Percentiles rank a stretch among this genome's conserved stretches.
Evolutionary conservation across 2,888 invertebrate species (phyloP).

Genomic region (Drosophila emarginata): DNA sequence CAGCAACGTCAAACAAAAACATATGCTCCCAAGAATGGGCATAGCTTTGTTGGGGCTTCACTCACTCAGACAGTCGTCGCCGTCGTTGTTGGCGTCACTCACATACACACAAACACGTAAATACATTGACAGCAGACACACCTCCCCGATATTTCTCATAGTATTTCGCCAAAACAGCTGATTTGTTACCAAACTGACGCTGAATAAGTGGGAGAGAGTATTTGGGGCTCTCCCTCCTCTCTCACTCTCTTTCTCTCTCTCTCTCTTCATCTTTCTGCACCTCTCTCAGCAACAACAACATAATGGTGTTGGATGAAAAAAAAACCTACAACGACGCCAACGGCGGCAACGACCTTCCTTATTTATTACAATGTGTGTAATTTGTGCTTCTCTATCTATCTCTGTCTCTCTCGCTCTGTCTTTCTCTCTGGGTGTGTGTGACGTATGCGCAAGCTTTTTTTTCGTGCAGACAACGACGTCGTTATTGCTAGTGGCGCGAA

Average conservation of each 20-base stretch:
- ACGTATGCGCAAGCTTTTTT: conserved; percentile 26
- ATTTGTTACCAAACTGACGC: conserved; percentile 68
- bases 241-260: neutral
- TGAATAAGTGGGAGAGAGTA: conserved; percentile 48
- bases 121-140: conserved; percentile 53
- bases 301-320: conserved; percentile 40
- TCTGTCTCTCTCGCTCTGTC: conserved; percentile 18
- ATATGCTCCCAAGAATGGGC: conserved; percentile 55
- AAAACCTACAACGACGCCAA: conserved; percentile 48
- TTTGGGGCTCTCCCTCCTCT: neutral
- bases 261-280: neutral
- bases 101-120: conserved; percentile 13
- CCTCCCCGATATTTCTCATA: conserved; percentile 59
- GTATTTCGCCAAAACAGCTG: conserved; percentile 63
- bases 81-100: conserved; percentile 20
- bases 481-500: conserved; percentile 13
- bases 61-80: conserved; percentile 51
- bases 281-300: neutral
- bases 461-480: conserved; percentile 5
- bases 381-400: conserved; percentile 29
- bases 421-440: conserved; percentile 29
- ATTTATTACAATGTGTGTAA: conserved; percentile 77
- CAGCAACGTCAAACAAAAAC: conserved; percentile 57
- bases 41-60: conserved; percentile 28
- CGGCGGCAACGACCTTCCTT: conserved; percentile 80